Evolutionary conservation across 1,140 invertebrate species (phyloP), one percentile per base, ranked within the genome.

Genomic region (Penaeus chinensis): DNA sequence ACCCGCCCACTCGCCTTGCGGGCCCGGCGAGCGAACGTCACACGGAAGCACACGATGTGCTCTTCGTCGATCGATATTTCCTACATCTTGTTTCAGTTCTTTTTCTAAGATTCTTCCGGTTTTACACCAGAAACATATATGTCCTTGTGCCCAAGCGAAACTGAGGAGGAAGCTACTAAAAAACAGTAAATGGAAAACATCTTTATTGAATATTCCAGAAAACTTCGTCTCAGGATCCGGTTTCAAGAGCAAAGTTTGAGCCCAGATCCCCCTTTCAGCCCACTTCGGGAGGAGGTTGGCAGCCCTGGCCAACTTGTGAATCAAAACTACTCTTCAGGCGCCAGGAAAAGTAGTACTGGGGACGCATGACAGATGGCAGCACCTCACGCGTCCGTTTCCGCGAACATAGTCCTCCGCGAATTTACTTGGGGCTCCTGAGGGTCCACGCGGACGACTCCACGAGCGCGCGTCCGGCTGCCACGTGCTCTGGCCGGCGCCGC

Each of bases 261-360:
- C 42, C 77, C 71, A 77, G 62, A 69, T 78, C 66, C 81, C 77
- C 42, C 65, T 85, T 16, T 37, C 27, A 69, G 32, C 77, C 27
- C 32, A 27, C 16, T 47, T 69, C 77, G 76, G 78, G 27, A 24
- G 37, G 84, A 81, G 22, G 84, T 86, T 86, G 84, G 84, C 84
- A 86, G 84, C 84, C 77, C 84, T 86, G 84, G 84, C 22, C 81
- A 74, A 86, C 84, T 86, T 86, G 81, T 86, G 84, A 86, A 86
- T 86, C 84, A 86, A 80, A 80, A 86, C 84, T 80, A 77, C 84
- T 86, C 65, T 86, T 81, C 62, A 79, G 77, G 84, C 62, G 62
- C 76, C 71, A 63, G 84, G 22, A 60, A 22, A 16, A 42, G 18
- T 60, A 78, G 79, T 80, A 8, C 18, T 27, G n/a, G 47, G n/a